A percentile compares a stretch with the other conserved stretches of the same genome.
Evolutionary conservation across 2,113 vertebrate genomes (phyloP).

Genomic region (Takifugu flavidus): DNA sequence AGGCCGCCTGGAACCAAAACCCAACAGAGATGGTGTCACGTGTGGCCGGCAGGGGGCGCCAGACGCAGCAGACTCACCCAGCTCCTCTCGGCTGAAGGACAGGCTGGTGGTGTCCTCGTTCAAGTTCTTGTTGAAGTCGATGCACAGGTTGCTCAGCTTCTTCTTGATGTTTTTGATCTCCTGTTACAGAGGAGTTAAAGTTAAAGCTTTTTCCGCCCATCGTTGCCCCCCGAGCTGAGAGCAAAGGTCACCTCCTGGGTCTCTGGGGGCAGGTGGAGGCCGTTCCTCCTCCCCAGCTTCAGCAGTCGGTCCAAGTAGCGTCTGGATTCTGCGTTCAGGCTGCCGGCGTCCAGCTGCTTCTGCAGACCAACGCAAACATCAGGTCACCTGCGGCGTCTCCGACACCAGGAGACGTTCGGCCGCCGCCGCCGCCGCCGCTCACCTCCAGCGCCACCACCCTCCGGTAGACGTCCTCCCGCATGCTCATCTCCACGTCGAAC

Average conservation of each 20-base stretch:
- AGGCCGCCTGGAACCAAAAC: conserved; percentile 80
- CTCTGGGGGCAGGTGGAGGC: conserved; percentile 86
- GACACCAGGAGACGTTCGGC: too few species aligned
- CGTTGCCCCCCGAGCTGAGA: neutral
- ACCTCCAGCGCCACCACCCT: conserved; percentile 91
- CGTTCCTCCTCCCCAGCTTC: conserved; percentile 86
- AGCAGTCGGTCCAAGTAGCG: conserved; percentile 89
- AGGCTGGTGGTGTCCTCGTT: conserved; percentile 91
- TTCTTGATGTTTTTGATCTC: conserved; percentile 96
- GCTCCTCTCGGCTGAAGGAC: conserved; percentile 81
- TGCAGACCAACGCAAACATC: conserved; percentile 33
- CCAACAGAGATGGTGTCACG: too few species aligned
- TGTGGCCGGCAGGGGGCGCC: neutral
- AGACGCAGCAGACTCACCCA: conserved; percentile 74
- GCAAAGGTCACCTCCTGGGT: conserved; percentile 76
- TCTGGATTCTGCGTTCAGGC: conserved; percentile 76
- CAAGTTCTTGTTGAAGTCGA: conserved; percentile 97
- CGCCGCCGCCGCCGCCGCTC: neutral
- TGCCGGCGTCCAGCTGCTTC: conserved; percentile 74
- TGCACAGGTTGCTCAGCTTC: conserved; percentile 86
- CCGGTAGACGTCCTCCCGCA: conserved; percentile 93
- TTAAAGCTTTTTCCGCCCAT: neutral
- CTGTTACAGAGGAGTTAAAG: conserved; percentile 53
- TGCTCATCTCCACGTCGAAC: conserved; percentile 98
- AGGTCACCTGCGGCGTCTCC: neutral